Base-by-base conservation (phyloP, 2,113 vertebrate genomes). In the Engraulis encrasicolus region DNA sequence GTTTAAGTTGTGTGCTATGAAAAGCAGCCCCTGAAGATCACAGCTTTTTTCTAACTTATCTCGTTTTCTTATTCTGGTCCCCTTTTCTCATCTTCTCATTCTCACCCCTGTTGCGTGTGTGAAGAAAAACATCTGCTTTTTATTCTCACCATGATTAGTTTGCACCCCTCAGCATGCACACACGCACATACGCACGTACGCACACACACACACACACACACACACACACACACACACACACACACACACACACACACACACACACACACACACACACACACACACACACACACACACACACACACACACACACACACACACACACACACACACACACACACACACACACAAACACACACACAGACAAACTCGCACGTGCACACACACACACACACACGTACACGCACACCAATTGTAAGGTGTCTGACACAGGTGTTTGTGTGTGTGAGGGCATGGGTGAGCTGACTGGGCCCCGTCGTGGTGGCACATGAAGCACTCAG, bases 401-500 rank as follows among this genome's bases (percentile, higher is more conserved):
- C 40, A 45, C 40, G 3, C 40, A 5, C 9, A 5, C n/a, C n/a
- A n/a, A n/a, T n/a, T n/a, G n/a, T n/a, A n/a, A n/a, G n/a, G n/a
- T n/a, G n/a, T n/a, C n/a, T 81, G 49, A 19, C 17, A 14, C n/a
- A 31, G 79, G 52, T 37, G 54, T 38, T 50, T 50, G 79, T 31
- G 49, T 52, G 50, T 34, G 31, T 14, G 31, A 20, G 17, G 12
- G 50, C 54, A 54, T 20, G 80, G 50, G 50, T 40, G 9, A n/a
- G 31, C 23, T 45, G 61, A 54, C 58, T 61, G 36, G 48, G 4
- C 34, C 11, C 78, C 6, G 77, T 79, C 81, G 74, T 15, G 23
- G 50, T 78, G 50, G 40, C 6, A n/a, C 71, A 79, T 61, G 49
- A 85, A 48, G 77, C 81, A 82, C 3, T 2, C n/a, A 11, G n/a